These are phyloP conservation scores for Cordilura impudica DNA, from an alignment of 2,888 invertebrate genomes.

Conservation along the genomic window DNA sequence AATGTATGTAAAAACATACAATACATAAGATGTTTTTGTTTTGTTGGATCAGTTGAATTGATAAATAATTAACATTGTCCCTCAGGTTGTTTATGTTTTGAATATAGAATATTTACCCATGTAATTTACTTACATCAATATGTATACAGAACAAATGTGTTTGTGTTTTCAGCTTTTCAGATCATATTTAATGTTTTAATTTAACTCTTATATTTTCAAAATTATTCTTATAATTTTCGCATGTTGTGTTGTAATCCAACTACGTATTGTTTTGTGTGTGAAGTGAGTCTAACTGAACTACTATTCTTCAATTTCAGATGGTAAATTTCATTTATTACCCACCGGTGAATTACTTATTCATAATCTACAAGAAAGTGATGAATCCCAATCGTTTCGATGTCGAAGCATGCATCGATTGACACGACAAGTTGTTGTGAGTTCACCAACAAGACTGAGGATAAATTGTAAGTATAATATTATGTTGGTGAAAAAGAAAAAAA, in stretches of 20 bases:
- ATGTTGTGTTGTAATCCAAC: too few relatives aligned
- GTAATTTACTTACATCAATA: too few relatives aligned
- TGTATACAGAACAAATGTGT: too few relatives aligned
- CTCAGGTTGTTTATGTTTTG: constrained; percentile 33
- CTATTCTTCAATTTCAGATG: constrained; percentile 79
- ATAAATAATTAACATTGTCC: constrained; percentile 45
- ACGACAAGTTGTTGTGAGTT: constrained; percentile 84
- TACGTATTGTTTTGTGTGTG: too few relatives aligned
- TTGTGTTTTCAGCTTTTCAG: too few relatives aligned
- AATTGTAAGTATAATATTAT: constrained; percentile 82
- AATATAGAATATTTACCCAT: constrained; percentile 24
- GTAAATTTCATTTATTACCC: constrained; percentile 86
- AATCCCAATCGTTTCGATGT: constrained; percentile 85
- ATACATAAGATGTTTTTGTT: too few relatives aligned
- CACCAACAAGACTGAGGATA: constrained; percentile 84
- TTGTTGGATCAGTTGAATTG: constrained; percentile 1
- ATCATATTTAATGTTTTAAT: too few relatives aligned
- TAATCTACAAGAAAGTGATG: constrained; percentile 86
- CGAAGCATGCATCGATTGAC: constrained; percentile 86
- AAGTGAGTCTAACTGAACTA: too few relatives aligned
- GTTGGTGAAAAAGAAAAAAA: too few relatives aligned
- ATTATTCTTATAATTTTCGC: too few relatives aligned
- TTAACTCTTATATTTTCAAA: too few relatives aligned
- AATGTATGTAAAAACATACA: too few relatives aligned
- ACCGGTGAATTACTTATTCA: constrained; percentile 86